Percentiles rank a stretch among this genome's conserved stretches.
phyloP scores from a whole-genome alignment of 2,113 vertebrate genomes.

The Daphoenositta chrysoptera region DNA sequence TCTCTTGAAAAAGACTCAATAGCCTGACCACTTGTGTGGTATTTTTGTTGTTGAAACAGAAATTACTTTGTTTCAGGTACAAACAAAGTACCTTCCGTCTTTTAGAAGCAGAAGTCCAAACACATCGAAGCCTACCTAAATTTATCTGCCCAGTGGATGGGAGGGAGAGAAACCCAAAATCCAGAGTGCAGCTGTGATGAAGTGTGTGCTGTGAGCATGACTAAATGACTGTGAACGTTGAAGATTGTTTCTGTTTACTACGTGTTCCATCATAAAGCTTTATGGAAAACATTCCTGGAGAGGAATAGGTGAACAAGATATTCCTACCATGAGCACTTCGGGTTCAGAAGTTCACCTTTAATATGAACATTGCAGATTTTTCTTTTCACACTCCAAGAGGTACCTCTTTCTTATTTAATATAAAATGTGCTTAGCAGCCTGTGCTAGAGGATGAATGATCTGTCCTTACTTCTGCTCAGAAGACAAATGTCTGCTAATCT shows the following conservation, averaged over 20 bases:
- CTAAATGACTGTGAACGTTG: neutral
- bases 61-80: neutral
- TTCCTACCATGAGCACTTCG: neutral
- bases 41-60: neutral
- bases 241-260: slow-evolving; percentile 48
- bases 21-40: neutral
- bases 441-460: neutral
- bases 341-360: slow-evolving; percentile 56
- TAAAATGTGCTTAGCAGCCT: neutral
- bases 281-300: slow-evolving; percentile 46
- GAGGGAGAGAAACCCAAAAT: neutral
- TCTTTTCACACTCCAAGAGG: neutral
- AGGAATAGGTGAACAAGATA: slow-evolving; percentile 9
- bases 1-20: neutral
- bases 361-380: neutral
- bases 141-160: neutral
- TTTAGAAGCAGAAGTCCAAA: neutral
- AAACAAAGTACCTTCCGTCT: neutral
- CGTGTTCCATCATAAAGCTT: slow-evolving; percentile 52
- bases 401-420: neutral
- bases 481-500: neutral
- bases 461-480: neutral
- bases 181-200: neutral
- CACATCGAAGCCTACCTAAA: neutral
- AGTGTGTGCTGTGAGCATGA: neutral